phyloP scores from a whole-genome alignment of 2,888 invertebrate species.

The Odontomyia ornata region DNA sequence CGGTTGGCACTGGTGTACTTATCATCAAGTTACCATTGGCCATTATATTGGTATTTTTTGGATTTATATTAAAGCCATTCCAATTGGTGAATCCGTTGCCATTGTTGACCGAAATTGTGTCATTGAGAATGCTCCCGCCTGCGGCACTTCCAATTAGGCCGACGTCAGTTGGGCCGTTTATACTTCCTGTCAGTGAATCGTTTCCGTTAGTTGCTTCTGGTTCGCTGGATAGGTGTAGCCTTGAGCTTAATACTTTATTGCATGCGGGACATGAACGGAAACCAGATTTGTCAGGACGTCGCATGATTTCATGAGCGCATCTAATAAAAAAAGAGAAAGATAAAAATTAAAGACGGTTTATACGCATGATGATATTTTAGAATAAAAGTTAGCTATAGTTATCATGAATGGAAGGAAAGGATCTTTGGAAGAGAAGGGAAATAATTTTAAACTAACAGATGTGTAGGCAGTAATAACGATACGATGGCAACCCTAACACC shows the following conservation, averaged over 20 bases:
- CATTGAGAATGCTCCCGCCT: conserved; percentile 41
- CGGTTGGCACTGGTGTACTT: conserved; percentile 3
- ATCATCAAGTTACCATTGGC: conserved; percentile 17
- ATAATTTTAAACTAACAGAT: too few species aligned
- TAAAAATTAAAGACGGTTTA: too few species aligned
- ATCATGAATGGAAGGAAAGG: too few species aligned
- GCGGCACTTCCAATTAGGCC: conserved; percentile 13
- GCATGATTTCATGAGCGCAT: conserved; percentile 75
- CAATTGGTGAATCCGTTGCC: neutral
- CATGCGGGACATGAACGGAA: conserved; percentile 76
- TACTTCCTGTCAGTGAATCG: conserved; percentile 32
- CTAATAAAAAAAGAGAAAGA: conserved; percentile 55
- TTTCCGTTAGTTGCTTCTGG: conserved; percentile 42
- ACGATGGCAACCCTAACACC: too few species aligned
- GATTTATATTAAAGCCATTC: conserved; percentile 5
- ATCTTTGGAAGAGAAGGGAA: too few species aligned
- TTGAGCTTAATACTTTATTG: conserved; percentile 73
- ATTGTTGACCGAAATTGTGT: conserved; percentile 8
- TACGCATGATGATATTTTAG: too few species aligned
- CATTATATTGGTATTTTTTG: neutral
- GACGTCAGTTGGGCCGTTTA: conserved; percentile 32
- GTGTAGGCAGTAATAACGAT: too few species aligned
- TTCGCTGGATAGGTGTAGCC: conserved; percentile 67
- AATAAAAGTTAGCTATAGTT: too few species aligned
- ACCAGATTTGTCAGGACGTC: conserved; percentile 71